Conservation (phyloP, 2,113 vertebrate genomes). For the Grallaria varia region DNA sequence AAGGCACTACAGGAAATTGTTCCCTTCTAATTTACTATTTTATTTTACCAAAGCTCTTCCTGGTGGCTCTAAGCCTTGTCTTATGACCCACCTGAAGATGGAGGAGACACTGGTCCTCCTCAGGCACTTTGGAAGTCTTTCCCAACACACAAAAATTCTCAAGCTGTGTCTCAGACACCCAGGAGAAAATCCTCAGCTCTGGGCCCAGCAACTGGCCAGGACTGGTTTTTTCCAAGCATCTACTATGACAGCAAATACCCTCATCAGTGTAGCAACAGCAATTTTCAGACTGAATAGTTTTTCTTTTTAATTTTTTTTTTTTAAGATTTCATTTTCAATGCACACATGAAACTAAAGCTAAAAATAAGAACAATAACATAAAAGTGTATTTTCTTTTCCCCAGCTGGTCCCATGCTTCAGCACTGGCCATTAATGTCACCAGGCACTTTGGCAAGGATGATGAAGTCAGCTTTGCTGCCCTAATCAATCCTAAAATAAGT, state of each 20-base stretch:
- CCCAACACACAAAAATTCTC: neutral
- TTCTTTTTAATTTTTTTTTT: neutral
- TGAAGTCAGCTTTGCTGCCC: neutral
- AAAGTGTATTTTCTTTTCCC: accelerated
- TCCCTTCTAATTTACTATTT: neutral
- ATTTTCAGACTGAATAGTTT: neutral
- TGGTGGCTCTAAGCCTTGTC: neutral
- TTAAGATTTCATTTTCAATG: neutral
- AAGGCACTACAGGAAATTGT: neutral
- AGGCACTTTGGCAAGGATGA: neutral
- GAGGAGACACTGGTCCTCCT: neutral
- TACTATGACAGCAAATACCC: neutral
- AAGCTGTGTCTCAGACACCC: neutral
- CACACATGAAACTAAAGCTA: neutral
- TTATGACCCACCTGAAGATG: neutral
- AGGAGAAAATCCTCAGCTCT: neutral
- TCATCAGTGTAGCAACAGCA: neutral
- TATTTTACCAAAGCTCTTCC: neutral
- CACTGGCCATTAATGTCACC: neutral
- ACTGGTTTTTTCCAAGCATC: neutral
- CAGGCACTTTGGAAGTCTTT: no score
- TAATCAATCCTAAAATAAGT: neutral
- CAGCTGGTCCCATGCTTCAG: neutral
- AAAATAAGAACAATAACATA: neutral
- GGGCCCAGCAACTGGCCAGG: neutral